Evolutionary conservation across 2,888 invertebrate genomes (phyloP), one percentile per base, ranked within the genome.

Genomic region (Omphaloscelis lunosa): DNA sequence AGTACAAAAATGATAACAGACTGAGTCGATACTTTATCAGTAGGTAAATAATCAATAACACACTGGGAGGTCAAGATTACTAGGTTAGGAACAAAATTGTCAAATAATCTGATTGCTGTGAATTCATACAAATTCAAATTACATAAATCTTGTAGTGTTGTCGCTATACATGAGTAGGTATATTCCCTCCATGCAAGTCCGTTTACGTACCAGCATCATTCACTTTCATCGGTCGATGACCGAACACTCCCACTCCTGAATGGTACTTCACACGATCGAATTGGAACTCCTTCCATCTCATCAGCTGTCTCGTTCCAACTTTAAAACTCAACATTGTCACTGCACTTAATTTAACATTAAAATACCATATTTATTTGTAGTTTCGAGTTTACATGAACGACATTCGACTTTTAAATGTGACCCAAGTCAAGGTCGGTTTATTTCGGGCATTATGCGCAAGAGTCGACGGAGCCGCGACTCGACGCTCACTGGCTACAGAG

Each of bases 161-260:
- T 59, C 29, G 58, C 27, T 59, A 59, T 59, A 8, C 58, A 17
- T 17, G 27, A 58, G 27, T 58, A 58, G 15, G 11, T 39, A 66
- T 29, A 53, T n/a, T 51, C 15, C 17, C 2, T 7, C 20, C 51
- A 72, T 20, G 20, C 27, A 9, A 8, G 17, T 29, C n/a, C 72
- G 75, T 81, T 83, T 77, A 92, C 95, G 82, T 93, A 96, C 96
- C 96, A 86, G 84, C 90, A 89, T 96, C 95, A 83, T 92, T 93
- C 83, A 90, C 89, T 84, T 88, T 90, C 86, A 91, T 92, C 83
- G 97, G 96, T 92, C 97, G 97, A 94, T 97, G 97, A 56, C 97
- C 97, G 91, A 97, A 97, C 89, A 97, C 97, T 71, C 97, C 97
- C 77, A 92, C 92, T 84, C 97, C 97, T 83, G 97, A 97, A 90